A percentile compares a stretch with the other conserved stretches of the same genome.
Evolutionary conservation across 1,140 invertebrate species (phyloP).

Genomic region (Drosophila arawakana): DNA sequence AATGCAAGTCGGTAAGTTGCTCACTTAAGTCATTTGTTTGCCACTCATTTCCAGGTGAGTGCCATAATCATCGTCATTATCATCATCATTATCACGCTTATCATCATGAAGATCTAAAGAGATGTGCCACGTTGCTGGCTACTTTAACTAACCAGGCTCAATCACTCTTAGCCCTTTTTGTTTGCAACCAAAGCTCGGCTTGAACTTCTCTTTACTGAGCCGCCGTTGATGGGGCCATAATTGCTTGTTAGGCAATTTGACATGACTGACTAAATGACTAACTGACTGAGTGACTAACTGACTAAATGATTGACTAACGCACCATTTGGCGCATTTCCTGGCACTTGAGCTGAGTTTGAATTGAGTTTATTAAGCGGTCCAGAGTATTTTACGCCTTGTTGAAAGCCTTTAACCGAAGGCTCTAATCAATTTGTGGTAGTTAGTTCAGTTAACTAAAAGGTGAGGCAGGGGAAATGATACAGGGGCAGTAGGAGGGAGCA

Average conservation of each 20-base stretch:
- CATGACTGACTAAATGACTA: conserved; percentile 27
- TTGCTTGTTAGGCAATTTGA: conserved; percentile 55
- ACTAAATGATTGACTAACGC: conserved; percentile 16
- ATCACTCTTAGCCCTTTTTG: conserved; percentile 17
- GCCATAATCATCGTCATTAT: conserved; percentile 37
- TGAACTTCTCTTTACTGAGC: conserved; percentile 19
- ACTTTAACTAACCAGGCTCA: conserved; percentile 16
- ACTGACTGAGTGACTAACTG: conserved; percentile 9
- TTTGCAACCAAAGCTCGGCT: conserved; percentile 9
- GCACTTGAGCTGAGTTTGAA: conserved; percentile 16
- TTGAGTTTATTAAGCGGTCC: conserved; percentile 38
- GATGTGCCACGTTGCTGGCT: conserved; percentile 23
- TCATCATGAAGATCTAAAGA: not conserved
- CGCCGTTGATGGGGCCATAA: conserved; percentile 41
- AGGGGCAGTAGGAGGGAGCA: not conserved
- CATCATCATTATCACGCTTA: conserved; percentile 5
- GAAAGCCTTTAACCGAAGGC: conserved; percentile 14
- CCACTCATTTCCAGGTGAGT: conserved; percentile 6
- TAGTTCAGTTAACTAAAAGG: not conserved
- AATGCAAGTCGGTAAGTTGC: conserved; percentile 36
- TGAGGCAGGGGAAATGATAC: too few species aligned
- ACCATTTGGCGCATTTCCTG: conserved; percentile 18
- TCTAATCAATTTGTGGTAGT: conserved; percentile 46
- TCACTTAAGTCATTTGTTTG: conserved; percentile 65
- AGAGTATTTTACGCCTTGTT: conserved; percentile 42